These are phyloP conservation scores for Hybos culiciformis DNA, from an alignment of 2,888 invertebrate species.

Conservation along the genomic window DNA sequence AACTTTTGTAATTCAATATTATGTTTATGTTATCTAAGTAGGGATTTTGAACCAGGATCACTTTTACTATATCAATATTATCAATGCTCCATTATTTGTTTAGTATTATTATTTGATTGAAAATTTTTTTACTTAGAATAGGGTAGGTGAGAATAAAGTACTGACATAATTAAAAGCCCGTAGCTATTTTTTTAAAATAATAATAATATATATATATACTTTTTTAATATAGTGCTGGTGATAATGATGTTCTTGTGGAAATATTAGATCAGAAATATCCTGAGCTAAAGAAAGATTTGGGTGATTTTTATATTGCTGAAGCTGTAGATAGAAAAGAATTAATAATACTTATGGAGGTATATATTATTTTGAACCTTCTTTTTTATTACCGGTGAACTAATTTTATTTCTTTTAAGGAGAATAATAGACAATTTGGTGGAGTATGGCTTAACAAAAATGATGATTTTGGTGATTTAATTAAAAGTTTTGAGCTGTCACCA, in stretches of 20 bases:
- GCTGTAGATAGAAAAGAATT: slow-evolving; percentile 35
- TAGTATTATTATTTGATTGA: neutral
- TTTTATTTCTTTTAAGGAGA: neutral
- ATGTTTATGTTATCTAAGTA: too few species aligned
- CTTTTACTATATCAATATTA: neutral
- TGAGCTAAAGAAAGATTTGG: slow-evolving; percentile 41
- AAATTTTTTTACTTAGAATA: neutral
- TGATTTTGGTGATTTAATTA: slow-evolving; percentile 44
- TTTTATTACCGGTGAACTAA: too few species aligned
- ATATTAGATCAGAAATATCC: slow-evolving; percentile 40
- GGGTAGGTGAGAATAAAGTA: neutral
- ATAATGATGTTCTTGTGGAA: slow-evolving; percentile 50
- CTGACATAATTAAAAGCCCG: neutral
- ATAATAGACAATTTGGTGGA: neutral
- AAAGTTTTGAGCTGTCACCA: slow-evolving; percentile 44
- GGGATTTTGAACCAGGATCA: neutral
- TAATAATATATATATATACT: neutral
- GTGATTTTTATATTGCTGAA: slow-evolving; percentile 50
- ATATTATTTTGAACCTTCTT: slow-evolving; percentile 5
- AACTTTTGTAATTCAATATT: too few species aligned
- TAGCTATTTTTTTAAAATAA: neutral
- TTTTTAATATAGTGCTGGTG: slow-evolving; percentile 42
- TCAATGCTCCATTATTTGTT: neutral
- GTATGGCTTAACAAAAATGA: slow-evolving; percentile 40
- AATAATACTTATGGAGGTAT: slow-evolving; percentile 45